Evolutionary conservation across 2,888 invertebrate species (phyloP).

Genomic region (Nemapogon koenigi): DNA sequence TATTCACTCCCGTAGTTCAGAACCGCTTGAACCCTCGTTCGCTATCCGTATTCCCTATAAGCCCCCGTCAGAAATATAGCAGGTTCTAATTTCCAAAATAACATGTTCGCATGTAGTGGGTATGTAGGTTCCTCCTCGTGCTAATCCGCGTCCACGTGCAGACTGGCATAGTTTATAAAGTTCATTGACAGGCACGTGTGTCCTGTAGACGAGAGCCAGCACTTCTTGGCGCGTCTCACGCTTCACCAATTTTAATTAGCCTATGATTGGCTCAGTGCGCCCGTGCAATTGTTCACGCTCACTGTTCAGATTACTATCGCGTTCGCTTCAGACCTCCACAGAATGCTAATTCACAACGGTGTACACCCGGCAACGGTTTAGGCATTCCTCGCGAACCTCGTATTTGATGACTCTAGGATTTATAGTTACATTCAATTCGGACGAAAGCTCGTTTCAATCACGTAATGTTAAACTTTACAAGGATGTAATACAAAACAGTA

Average conservation of each 20-base stretch:
- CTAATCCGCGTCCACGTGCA: conserved; percentile 30
- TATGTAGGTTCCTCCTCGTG: too few species aligned
- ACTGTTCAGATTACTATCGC: conserved; percentile 40
- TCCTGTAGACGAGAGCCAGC: conserved; percentile 47
- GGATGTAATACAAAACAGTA: too few species aligned
- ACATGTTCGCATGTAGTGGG: too few species aligned
- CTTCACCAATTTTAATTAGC: conserved; percentile 60
- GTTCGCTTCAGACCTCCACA: conserved; percentile 24
- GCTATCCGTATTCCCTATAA: too few species aligned
- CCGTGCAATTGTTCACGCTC: conserved; percentile 34
- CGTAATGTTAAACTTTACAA: too few species aligned
- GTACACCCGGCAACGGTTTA: not conserved
- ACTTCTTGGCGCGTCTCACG: conserved; percentile 48
- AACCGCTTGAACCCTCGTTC: too few species aligned
- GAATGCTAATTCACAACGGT: conserved; percentile 43
- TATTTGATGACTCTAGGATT: too few species aligned
- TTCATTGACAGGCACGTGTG: conserved; percentile 64
- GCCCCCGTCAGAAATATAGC: too few species aligned
- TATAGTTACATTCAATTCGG: too few species aligned
- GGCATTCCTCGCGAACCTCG: conserved; percentile 2
- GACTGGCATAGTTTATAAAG: conserved; percentile 41
- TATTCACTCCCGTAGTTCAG: too few species aligned
- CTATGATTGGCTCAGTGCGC: conserved; percentile 46
- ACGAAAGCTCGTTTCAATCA: too few species aligned
- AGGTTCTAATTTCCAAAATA: too few species aligned